phyloP scores from a whole-genome alignment of 2,797 vertebrate species.

The Enteromius paludinosus region DNA sequence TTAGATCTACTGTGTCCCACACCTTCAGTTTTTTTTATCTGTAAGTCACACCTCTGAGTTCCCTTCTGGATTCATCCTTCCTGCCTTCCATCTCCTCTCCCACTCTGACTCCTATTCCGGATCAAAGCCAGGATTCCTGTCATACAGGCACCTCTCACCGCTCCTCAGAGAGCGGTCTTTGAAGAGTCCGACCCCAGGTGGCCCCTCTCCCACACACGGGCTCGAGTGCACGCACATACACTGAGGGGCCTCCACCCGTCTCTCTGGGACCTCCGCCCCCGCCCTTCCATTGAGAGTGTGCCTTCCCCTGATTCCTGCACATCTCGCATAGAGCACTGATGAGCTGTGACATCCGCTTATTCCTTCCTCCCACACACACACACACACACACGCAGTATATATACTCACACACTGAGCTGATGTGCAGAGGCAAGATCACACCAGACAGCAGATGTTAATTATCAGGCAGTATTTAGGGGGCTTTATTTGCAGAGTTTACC shows the following conservation, averaged over 20 bases:
- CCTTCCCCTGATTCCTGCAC: conserved; percentile 40
- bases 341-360: conserved; percentile 51
- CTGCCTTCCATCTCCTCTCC: conserved; percentile 41
- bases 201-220: conserved; percentile 52
- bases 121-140: conserved; percentile 58
- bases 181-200: conserved; percentile 59
- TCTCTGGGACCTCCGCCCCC: conserved; percentile 48
- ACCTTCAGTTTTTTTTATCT: conserved; percentile 25
- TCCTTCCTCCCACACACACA: conserved; percentile 47
- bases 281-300: conserved; percentile 34
- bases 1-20: conserved; percentile 38
- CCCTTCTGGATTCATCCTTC: conserved; percentile 38
- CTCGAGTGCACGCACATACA: conserved; percentile 23
- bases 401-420: conserved; percentile 40
- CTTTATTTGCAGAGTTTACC: conserved; percentile 40
- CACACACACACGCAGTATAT: conserved; percentile 23
- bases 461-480: conserved; percentile 50
- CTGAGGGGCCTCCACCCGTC: conserved; percentile 46
- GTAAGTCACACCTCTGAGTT: conserved; percentile 47
- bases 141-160: conserved; percentile 56
- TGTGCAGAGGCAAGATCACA: conserved; percentile 51
- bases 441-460: conserved; percentile 60
- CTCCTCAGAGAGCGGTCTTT: conserved; percentile 58
- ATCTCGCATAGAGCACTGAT: conserved; percentile 55
- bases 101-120: conserved; percentile 52